phyloP scores from a whole-genome alignment of 1,140 invertebrate genomes.

The Aporrectodea caliginosa region DNA sequence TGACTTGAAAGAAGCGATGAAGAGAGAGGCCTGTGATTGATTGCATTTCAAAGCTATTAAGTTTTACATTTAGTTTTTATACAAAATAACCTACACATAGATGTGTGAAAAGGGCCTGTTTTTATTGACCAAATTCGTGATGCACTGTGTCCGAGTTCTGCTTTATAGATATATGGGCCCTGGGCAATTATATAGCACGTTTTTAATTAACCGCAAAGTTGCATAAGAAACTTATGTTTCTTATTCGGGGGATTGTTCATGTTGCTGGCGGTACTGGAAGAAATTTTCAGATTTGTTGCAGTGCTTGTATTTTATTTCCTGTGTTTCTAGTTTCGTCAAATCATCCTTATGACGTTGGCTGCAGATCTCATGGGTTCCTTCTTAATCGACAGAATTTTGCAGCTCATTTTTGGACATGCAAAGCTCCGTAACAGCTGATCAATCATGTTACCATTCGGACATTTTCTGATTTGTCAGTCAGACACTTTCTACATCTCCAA shows the following conservation, averaged over 20 bases:
- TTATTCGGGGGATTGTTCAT: not conserved
- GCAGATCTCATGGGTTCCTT: constrained; percentile 79
- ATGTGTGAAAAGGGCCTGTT: too few relatives aligned
- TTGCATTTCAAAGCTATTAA: too few relatives aligned
- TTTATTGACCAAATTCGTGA: too few relatives aligned
- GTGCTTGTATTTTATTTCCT: constrained; percentile 38
- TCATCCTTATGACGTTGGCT: constrained; percentile 72
- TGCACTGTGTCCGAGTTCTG: not conserved
- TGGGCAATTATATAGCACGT: not conserved
- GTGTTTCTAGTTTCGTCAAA: constrained; percentile 75
- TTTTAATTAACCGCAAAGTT: not conserved
- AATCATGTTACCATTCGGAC: too few relatives aligned
- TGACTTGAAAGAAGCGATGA: too few relatives aligned
- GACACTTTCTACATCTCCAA: too few relatives aligned
- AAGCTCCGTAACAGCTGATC: constrained; percentile 47
- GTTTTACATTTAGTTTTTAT: too few relatives aligned
- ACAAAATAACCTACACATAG: too few relatives aligned
- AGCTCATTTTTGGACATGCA: constrained; percentile 83
- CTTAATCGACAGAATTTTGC: constrained; percentile 74
- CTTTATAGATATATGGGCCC: not conserved
- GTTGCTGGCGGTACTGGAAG: not conserved
- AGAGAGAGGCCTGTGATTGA: too few relatives aligned
- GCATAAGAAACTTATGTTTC: not conserved
- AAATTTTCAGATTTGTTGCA: not conserved
- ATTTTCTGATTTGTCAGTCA: too few relatives aligned